Conservation (phyloP, 1,140 invertebrate genomes). For the Drosophila busckii region DNA sequence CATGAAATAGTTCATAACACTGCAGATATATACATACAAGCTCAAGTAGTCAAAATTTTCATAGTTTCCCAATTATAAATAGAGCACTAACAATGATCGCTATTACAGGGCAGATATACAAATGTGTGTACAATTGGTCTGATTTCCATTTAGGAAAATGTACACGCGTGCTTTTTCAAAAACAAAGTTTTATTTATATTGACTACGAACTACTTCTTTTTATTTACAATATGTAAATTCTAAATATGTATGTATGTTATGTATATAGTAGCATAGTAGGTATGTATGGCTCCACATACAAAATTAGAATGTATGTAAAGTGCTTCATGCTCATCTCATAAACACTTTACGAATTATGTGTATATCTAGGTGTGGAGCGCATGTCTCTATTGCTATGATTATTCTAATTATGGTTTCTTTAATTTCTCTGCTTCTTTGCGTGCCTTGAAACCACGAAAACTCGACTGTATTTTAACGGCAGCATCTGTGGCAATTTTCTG, state of each 20-base stretch:
- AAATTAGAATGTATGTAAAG: constrained; percentile 22
- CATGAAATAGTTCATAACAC: too few relatives aligned
- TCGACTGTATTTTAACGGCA: constrained; percentile 83
- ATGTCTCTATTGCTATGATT: too few relatives aligned
- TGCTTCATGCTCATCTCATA: constrained; percentile 23
- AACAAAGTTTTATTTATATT: constrained; percentile 20
- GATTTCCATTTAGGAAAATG: too few relatives aligned
- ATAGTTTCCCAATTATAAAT: too few relatives aligned
- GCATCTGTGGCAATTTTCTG: constrained; percentile 81
- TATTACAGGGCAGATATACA: too few relatives aligned
- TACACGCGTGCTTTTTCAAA: neutral
- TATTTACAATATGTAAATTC: constrained; percentile 36
- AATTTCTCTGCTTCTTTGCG: constrained; percentile 79
- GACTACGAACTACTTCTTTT: constrained; percentile 30
- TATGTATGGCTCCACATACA: constrained; percentile 9
- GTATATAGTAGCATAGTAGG: constrained; percentile 1
- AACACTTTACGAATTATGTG: constrained; percentile 2
- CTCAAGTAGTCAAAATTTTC: too few relatives aligned
- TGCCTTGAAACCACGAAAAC: constrained; percentile 82
- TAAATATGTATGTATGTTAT: neutral
- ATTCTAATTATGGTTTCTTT: constrained; percentile 49
- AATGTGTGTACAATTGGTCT: too few relatives aligned
- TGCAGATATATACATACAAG: too few relatives aligned
- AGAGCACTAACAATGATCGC: too few relatives aligned
- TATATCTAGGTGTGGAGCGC: constrained; percentile 1